phyloP scores from a whole-genome alignment of 2,113 vertebrate species.

The Elanus axillaris region DNA sequence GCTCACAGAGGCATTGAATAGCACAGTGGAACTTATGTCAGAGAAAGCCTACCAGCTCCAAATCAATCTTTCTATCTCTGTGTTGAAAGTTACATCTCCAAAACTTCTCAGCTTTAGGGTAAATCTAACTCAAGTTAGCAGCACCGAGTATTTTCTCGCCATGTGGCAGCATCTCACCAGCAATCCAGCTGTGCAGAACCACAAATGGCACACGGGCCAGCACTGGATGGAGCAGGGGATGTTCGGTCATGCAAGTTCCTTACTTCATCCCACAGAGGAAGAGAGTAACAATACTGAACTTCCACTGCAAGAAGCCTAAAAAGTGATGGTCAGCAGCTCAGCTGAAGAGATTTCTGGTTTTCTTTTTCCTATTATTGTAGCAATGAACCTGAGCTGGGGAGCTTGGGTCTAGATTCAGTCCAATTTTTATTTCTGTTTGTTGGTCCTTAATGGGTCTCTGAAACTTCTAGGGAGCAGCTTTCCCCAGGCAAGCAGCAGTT shows the following conservation, averaged over 20 bases:
- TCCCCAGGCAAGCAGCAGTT: neutral
- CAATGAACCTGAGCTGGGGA: neutral
- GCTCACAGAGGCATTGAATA: neutral
- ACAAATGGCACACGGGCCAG: fast-evolving
- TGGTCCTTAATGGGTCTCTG: neutral
- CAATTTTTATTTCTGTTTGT: neutral
- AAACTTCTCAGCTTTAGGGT: neutral
- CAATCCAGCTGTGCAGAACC: neutral
- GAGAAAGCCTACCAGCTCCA: neutral
- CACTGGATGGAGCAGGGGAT: neutral
- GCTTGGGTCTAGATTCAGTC: neutral
- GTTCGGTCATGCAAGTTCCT: neutral
- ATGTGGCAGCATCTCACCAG: neutral
- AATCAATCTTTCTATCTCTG: fast-evolving
- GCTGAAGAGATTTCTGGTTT: neutral
- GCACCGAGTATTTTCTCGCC: neutral
- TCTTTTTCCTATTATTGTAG: neutral
- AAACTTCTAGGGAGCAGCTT: neutral
- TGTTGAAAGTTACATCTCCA: neutral
- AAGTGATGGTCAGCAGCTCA: neutral
- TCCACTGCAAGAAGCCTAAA: neutral
- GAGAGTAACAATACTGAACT: neutral
- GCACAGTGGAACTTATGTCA: neutral
- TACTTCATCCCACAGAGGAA: neutral
- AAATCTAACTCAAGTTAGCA: neutral